phyloP scores from a whole-genome alignment of 2,888 invertebrate species.

The Linnaemya vulpina region DNA sequence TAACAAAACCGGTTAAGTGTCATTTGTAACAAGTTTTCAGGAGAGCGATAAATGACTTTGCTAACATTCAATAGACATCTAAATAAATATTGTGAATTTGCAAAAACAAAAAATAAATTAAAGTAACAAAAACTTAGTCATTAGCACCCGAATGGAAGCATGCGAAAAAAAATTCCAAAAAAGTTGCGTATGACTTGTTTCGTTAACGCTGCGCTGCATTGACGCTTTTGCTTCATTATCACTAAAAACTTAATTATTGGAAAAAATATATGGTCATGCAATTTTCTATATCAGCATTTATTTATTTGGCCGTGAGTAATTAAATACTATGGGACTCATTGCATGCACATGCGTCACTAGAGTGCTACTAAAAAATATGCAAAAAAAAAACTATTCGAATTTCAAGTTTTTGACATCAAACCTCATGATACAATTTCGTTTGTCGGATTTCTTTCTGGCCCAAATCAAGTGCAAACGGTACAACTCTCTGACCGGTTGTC shows the following conservation, averaged over 20 bases:
- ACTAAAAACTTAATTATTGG: background rate
- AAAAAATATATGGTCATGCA: background rate
- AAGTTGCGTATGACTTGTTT: too few species aligned
- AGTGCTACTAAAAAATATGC: background rate
- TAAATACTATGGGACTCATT: background rate
- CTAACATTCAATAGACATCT: too few species aligned
- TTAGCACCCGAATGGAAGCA: too few species aligned
- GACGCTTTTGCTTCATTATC: background rate
- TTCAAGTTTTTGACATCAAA: background rate
- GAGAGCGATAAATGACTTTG: too few species aligned
- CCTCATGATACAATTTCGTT: background rate
- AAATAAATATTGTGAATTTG: too few species aligned
- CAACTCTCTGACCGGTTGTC: background rate
- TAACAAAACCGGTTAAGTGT: background rate
- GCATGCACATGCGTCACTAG: background rate
- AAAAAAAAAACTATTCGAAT: constrained; percentile 9
- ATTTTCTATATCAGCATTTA: background rate
- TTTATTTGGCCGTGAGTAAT: background rate
- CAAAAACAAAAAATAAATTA: too few species aligned
- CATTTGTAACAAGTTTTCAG: background rate
- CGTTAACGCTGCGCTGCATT: background rate
- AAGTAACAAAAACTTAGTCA: too few species aligned
- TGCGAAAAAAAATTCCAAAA: too few species aligned
- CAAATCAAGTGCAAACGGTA: constrained; percentile 2
- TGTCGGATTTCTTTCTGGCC: background rate